Conservation (phyloP, 2,797 vertebrate species). For the Oreochromis grahami region DNA sequence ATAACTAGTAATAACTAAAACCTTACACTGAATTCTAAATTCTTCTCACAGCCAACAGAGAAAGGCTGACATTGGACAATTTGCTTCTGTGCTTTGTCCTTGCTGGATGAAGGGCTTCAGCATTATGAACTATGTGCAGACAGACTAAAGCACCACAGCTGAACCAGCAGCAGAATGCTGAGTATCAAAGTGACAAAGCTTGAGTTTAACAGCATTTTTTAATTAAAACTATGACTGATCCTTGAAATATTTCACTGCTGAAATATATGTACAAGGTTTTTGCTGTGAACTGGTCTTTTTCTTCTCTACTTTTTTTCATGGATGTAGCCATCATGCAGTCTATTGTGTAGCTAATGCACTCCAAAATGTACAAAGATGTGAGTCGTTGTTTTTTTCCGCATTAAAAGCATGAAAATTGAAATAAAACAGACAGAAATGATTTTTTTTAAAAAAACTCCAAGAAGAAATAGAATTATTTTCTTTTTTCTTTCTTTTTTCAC, state of each 20-base stretch:
- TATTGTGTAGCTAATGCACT: neutral
- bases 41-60: neutral
- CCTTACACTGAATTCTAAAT: neutral
- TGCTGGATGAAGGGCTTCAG: neutral
- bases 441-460: neutral
- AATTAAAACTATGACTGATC: neutral
- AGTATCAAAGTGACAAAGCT: neutral
- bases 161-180: neutral
- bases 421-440: neutral
- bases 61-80: neutral
- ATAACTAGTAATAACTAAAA: neutral
- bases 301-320: neutral
- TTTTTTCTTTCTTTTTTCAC: neutral
- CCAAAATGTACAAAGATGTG: neutral
- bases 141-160: neutral
- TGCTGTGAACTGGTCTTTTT: neutral
- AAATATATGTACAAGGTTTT: neutral
- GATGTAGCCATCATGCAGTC: neutral
- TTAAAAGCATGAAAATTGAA: neutral
- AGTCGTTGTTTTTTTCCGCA: accelerated
- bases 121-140: neutral
- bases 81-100: neutral
- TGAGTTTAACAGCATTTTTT: neutral
- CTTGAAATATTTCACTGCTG: neutral
- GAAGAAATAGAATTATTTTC: neutral